Conservation (phyloP, 2,797 vertebrate species). For the Erithacus rubecula region DNA sequence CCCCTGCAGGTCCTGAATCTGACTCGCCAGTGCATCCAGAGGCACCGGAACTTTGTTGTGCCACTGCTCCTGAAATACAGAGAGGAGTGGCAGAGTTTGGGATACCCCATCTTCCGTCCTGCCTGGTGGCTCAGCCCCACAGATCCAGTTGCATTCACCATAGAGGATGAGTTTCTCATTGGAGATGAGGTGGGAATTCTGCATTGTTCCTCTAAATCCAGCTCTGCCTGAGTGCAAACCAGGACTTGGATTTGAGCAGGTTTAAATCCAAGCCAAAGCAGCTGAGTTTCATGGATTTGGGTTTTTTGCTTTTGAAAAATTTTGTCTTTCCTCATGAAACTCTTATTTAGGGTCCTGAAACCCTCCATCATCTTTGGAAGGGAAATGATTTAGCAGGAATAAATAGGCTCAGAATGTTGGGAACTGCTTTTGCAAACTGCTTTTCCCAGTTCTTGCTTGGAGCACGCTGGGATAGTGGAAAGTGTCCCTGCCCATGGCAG, state of each 20-base stretch:
- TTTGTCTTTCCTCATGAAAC: background rate
- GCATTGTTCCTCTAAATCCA: background rate
- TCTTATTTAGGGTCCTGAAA: background rate
- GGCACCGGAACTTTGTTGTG: conserved; percentile 82
- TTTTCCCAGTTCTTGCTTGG: background rate
- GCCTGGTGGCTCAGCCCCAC: conserved; percentile 89
- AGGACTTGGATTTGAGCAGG: too few relatives aligned
- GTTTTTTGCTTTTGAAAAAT: too few relatives aligned
- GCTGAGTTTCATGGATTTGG: background rate
- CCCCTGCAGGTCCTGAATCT: conserved; percentile 82
- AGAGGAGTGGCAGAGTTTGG: conserved; percentile 79
- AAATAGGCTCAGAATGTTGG: background rate
- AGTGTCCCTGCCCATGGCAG: background rate
- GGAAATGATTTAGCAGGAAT: background rate
- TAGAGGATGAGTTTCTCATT: conserved; percentile 90
- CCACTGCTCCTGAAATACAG: conserved; percentile 83
- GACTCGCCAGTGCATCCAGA: conserved; percentile 81
- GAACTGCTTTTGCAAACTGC: background rate
- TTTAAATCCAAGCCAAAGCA: background rate
- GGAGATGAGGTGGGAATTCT: conserved; percentile 82
- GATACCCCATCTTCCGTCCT: conserved; percentile 86
- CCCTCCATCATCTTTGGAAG: background rate
- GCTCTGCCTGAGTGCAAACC: background rate
- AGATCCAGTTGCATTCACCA: conserved; percentile 80
- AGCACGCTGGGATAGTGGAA: background rate